Evolutionary conservation across 2,113 vertebrate species (phyloP), one percentile per base, ranked within the genome.

Genomic region (Neolamprologus kungweensis): DNA sequence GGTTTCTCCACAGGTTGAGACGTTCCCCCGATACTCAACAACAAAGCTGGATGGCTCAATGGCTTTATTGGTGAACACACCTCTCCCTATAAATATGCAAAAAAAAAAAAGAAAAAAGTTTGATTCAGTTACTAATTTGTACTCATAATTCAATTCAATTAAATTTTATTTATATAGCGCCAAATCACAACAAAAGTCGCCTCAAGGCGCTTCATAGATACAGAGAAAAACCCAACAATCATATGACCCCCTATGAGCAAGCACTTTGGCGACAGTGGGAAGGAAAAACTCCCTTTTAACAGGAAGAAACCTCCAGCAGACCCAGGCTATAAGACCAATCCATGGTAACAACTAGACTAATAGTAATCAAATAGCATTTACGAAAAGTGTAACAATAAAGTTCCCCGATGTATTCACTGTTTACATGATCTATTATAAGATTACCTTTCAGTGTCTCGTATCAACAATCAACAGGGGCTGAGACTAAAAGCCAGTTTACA

Each of bases 11-110:
- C 28, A 35, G 60, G n/a, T 17, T 21, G 57, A 71, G 5, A 26
- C 5, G 1, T 84, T 82, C 0, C 91, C 91, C 31, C 47, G 84
- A 86, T 88, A 93, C 42, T 91, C 91, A 60, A 93, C 89, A 31
- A 93, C 88, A 88, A 93, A 93, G 1, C 1, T 17, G 7, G 81
- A 85, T 3, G 87, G 79, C 63, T 89, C 5, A 21, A 93, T 83
- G 47, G 68, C 2, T 65, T 75, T 35, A 19, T 1, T 9, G 8
- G 84, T 81, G 35, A 90, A 87, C 17, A 93, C 79, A n/a, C 92
- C 88, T 88, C 42, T 91, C 10, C 82, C 92, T 93, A 40, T 0
- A 79, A 71, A 89, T 73, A 28, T 7, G 37, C 33, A n/a, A 12
- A n/a, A 16, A 28, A 2, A 6, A 9, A n/a, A 9, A 14, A 16